Conservation (phyloP, 2,888 invertebrate genomes). For the Cataglyphis albicans region DNA sequence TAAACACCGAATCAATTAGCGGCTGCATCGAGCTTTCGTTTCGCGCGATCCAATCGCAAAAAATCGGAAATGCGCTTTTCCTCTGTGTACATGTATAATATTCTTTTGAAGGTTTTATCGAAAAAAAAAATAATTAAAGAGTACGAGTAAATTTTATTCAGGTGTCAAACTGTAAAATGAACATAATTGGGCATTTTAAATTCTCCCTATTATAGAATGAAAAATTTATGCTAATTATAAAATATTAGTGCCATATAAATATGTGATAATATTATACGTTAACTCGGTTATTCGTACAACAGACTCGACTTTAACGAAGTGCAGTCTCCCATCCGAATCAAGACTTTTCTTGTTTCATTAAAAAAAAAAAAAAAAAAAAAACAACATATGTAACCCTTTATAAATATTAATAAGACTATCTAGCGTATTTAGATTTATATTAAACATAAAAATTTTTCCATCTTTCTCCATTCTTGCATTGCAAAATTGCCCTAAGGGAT, state of each 20-base stretch:
- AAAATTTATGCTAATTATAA: constrained; percentile 8
- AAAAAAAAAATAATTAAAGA: background rate
- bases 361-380: background rate
- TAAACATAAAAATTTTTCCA: background rate
- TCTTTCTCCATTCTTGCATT: background rate
- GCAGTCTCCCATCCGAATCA: constrained; percentile 49
- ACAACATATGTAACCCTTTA: background rate
- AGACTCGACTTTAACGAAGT: constrained; percentile 42
- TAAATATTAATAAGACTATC: background rate
- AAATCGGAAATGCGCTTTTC: background rate
- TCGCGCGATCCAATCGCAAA: constrained; percentile 3
- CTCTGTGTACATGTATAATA: background rate
- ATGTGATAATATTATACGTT: constrained; percentile 3
- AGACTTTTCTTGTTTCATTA: background rate
- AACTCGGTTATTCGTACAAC: constrained; percentile 28
- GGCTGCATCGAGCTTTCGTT: constrained; percentile 8
- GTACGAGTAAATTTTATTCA: background rate
- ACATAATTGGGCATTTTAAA: constrained; percentile 15
- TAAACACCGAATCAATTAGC: constrained; percentile 33
- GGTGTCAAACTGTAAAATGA: background rate
- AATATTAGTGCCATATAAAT: no score
- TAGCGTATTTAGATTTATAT: background rate
- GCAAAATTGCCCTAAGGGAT: background rate
- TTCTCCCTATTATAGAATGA: constrained; percentile 14
- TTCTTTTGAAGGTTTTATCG: background rate